These are phyloP conservation scores for Thinocorus orbignyianus DNA, from an alignment of 2,113 vertebrate species.

Conservation along the genomic window DNA sequence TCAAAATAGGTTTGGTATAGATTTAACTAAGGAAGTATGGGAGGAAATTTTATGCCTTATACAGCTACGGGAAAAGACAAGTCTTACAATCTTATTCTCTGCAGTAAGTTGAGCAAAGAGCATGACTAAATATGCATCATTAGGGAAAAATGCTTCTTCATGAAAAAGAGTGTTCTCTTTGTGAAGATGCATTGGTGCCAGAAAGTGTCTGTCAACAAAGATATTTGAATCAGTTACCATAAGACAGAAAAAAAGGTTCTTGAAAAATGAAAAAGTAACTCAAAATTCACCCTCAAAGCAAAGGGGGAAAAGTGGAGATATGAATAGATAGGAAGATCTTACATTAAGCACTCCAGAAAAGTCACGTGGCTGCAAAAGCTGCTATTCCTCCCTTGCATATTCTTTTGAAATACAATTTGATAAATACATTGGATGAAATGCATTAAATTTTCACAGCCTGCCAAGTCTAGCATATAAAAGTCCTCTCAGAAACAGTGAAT, in stretches of 20 bases:
- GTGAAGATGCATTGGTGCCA: background rate
- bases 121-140: accelerated
- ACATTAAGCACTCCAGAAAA: background rate
- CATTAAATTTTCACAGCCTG: background rate
- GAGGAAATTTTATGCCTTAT: background rate
- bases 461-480: background rate
- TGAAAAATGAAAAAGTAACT: background rate
- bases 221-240: background rate
- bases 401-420: background rate
- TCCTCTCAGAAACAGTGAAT: background rate
- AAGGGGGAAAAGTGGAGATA: background rate
- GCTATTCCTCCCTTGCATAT: background rate
- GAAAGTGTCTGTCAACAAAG: background rate
- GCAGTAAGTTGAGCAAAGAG: background rate
- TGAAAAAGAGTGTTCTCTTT: background rate
- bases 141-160: background rate
- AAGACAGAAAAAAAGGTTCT: background rate
- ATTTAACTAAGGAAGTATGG: background rate
- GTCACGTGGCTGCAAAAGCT: background rate
- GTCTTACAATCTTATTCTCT: background rate
- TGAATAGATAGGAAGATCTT: background rate
- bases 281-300: background rate
- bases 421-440: background rate
- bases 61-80: background rate
- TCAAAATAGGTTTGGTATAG: background rate